These are phyloP conservation scores for Antheraea mylitta DNA, from an alignment of 1,140 invertebrate species.

Conservation along the genomic window DNA sequence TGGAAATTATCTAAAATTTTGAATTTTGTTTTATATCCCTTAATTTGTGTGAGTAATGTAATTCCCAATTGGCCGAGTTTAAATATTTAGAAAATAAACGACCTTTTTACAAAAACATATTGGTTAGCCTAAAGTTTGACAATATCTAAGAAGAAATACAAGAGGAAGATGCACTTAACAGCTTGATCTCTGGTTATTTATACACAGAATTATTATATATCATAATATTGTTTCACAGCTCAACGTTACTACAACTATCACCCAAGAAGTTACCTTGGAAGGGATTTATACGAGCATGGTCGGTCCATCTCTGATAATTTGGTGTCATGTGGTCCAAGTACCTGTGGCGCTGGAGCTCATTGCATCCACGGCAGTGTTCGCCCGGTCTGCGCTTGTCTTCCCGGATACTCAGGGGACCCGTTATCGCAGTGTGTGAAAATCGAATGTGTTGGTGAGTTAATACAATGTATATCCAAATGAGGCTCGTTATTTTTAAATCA, in stretches of 20 bases:
- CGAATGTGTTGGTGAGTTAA: slow-evolving; percentile 80
- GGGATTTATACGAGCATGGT: slow-evolving; percentile 61
- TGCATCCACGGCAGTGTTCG: slow-evolving; percentile 81
- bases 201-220: background rate
- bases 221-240: slow-evolving; percentile 29
- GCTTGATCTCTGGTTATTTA: too few relatives aligned
- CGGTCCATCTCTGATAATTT: slow-evolving; percentile 63
- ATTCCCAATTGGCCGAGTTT: too few relatives aligned
- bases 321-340: slow-evolving; percentile 63
- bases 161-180: too few relatives aligned
- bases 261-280: slow-evolving; percentile 45
- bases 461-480: background rate
- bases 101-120: too few relatives aligned
- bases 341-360: slow-evolving; percentile 82
- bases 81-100: too few relatives aligned
- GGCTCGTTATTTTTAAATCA: too few relatives aligned
- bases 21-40: too few relatives aligned
- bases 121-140: too few relatives aligned
- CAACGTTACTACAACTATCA: slow-evolving; percentile 64
- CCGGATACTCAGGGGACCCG: slow-evolving; percentile 86
- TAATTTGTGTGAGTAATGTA: too few relatives aligned
- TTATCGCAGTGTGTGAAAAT: slow-evolving; percentile 81
- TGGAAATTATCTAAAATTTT: too few relatives aligned
- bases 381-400: slow-evolving; percentile 85
- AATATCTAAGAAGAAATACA: too few relatives aligned